These are phyloP conservation scores for Ceratina australensis DNA, from an alignment of 1,140 invertebrate species.

Conservation along the genomic window DNA sequence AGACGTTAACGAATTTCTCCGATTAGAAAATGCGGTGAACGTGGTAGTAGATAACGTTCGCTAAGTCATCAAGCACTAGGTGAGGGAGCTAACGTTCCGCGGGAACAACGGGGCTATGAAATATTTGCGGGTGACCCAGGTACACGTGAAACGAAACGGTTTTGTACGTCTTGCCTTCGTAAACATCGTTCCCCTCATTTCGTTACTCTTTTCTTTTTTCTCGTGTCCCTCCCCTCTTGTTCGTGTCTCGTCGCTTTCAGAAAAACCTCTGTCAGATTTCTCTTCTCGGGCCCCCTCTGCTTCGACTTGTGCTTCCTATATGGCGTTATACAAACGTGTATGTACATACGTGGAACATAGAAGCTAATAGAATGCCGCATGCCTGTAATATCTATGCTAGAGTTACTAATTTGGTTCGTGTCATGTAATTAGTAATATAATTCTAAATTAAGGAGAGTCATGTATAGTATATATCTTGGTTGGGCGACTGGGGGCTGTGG, in stretches of 20 bases:
- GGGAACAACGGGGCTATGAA: too few species aligned
- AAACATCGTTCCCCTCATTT: not conserved
- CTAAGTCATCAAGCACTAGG: too few species aligned
- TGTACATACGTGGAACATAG: conserved; percentile 61
- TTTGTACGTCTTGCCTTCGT: not conserved
- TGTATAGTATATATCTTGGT: conserved; percentile 10
- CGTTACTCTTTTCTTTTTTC: not conserved
- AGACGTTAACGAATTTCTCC: not conserved
- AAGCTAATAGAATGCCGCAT: conserved; percentile 74
- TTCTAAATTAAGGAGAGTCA: conserved; percentile 21
- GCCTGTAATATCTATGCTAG: conserved; percentile 72
- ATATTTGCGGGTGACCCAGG: too few species aligned
- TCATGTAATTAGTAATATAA: conserved; percentile 1
- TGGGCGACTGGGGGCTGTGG: not conserved
- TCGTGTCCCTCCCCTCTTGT: not conserved
- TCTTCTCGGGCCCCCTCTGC: conserved; percentile 13
- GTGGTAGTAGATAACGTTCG: not conserved
- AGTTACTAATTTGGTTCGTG: conserved; percentile 61
- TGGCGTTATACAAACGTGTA: conserved; percentile 36
- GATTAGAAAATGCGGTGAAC: not conserved
- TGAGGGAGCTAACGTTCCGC: too few species aligned
- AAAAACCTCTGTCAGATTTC: not conserved
- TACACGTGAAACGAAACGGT: too few species aligned
- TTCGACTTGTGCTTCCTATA: conserved; percentile 21
- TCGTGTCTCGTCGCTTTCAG: not conserved